These are phyloP conservation scores for Sander lucioperca DNA, from an alignment of 2,113 vertebrate genomes.

Conservation along the genomic window DNA sequence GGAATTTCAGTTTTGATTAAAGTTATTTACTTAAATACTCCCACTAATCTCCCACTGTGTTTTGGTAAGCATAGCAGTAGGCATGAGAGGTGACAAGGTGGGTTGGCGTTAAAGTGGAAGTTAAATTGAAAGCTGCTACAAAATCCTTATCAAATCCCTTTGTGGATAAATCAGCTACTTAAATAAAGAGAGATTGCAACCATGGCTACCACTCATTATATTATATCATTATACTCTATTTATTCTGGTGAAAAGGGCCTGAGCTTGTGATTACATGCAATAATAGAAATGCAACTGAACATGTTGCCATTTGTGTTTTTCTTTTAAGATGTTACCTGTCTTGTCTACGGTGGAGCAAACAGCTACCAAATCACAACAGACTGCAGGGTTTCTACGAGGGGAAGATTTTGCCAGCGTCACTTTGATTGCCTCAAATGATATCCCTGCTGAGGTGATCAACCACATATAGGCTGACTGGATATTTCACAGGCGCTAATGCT, in stretches of 20 bases:
- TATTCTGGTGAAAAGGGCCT: constrained; percentile 5
- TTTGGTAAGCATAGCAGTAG: constrained; percentile 40
- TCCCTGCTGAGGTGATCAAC: constrained; percentile 73
- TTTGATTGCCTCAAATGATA: constrained; percentile 69
- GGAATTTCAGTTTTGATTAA: constrained; percentile 58
- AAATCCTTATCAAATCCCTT: constrained; percentile 1
- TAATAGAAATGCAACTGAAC: constrained; percentile 19
- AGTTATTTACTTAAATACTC: constrained; percentile 35
- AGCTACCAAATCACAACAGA: constrained; percentile 38
- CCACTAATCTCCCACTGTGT: constrained; percentile 33
- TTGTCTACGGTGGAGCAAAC: constrained; percentile 32
- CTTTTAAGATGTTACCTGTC: constrained; percentile 33
- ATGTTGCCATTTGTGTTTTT: constrained; percentile 16
- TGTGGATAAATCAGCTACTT: background rate
- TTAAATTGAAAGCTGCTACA: background rate
- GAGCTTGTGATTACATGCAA: background rate
- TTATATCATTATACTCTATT: too few relatives aligned
- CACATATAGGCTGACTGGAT: constrained; percentile 66
- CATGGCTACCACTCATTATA: too few relatives aligned
- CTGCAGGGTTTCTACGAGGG: constrained; percentile 29
- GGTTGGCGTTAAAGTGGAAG: background rate
- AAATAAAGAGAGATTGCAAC: background rate
- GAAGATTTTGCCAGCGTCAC: constrained; percentile 45
- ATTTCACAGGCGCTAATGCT: constrained; percentile 66
- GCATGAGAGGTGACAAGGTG: background rate